Percentiles rank a stretch among this genome's conserved stretches.
Conservation (phyloP, 2,888 invertebrate genomes). For the Melitaea athalia region DNA sequence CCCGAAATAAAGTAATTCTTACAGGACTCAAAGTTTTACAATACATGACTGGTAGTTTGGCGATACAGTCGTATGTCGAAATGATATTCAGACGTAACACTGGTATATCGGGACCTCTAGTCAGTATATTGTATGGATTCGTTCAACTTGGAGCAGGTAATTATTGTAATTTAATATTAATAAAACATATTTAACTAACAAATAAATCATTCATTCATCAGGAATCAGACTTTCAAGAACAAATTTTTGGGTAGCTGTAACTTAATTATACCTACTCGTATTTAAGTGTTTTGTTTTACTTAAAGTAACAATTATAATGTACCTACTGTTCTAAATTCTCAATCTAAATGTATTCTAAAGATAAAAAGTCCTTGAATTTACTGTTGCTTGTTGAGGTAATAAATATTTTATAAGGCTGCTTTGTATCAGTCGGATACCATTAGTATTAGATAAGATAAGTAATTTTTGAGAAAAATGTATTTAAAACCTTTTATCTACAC, state of each 20-base stretch:
- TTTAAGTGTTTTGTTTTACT: too few relatives aligned
- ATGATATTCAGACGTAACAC: conserved; percentile 81
- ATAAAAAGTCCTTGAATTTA: background rate
- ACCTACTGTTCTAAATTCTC: too few relatives aligned
- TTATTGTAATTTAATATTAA: conserved; percentile 1
- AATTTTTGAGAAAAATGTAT: background rate
- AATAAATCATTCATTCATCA: too few relatives aligned
- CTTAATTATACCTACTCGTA: too few relatives aligned
- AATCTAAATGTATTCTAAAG: background rate
- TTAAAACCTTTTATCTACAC: background rate
- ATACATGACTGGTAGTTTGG: conserved; percentile 83
- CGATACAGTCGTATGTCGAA: conserved; percentile 84
- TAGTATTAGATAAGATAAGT: background rate
- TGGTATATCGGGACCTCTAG: conserved; percentile 77
- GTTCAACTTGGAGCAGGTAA: conserved; percentile 81
- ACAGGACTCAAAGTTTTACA: conserved; percentile 82
- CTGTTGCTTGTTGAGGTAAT: too few relatives aligned
- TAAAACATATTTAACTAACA: background rate
- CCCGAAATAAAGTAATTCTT: background rate
- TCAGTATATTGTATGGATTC: conserved; percentile 83
- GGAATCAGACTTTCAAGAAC: too few relatives aligned
- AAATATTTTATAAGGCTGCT: background rate
- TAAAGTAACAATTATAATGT: too few relatives aligned
- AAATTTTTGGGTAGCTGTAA: too few relatives aligned
- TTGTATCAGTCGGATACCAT: background rate